Percentiles rank a stretch among this genome's conserved stretches.
Evolutionary conservation across 1,140 invertebrate species (phyloP).

Genomic region (Chionoecetes opilio): DNA sequence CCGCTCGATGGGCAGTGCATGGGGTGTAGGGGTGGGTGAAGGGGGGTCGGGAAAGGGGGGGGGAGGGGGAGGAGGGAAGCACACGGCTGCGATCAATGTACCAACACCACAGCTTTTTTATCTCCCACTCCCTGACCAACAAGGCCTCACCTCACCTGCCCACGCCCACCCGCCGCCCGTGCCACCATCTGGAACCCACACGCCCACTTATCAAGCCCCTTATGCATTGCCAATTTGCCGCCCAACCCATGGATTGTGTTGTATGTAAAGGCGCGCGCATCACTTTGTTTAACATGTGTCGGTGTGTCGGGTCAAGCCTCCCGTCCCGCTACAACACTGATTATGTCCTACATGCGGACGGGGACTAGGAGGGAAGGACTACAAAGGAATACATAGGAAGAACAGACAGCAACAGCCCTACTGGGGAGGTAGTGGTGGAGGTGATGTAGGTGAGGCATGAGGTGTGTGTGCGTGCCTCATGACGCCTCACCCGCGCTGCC

Average conservation of each 20-base stretch:
- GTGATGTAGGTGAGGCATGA: neutral
- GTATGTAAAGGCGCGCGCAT: too few relatives aligned
- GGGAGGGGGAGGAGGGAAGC: neutral
- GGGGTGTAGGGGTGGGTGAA: neutral
- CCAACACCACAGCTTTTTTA: slow-evolving; percentile 18
- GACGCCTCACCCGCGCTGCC: neutral
- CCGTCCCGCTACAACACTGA: neutral
- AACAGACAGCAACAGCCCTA: too few relatives aligned
- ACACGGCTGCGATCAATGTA: slow-evolving; percentile 7
- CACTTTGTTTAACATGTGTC: too few relatives aligned
- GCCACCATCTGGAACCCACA: neutral
- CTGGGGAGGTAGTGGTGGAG: neutral
- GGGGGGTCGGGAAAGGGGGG: neutral
- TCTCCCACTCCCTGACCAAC: slow-evolving; percentile 11
- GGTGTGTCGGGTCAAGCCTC: too few relatives aligned
- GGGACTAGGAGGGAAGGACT: too few relatives aligned
- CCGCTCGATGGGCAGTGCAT: neutral
- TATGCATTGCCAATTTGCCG: neutral
- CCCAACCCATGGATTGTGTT: neutral
- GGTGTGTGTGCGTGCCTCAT: neutral
- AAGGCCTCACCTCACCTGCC: slow-evolving; percentile 40
- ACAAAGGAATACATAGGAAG: too few relatives aligned
- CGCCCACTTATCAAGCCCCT: neutral
- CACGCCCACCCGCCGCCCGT: neutral
- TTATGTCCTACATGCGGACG: neutral